Base-by-base conservation (phyloP, 2,888 invertebrate genomes). In the Geotrupes spiniger region DNA sequence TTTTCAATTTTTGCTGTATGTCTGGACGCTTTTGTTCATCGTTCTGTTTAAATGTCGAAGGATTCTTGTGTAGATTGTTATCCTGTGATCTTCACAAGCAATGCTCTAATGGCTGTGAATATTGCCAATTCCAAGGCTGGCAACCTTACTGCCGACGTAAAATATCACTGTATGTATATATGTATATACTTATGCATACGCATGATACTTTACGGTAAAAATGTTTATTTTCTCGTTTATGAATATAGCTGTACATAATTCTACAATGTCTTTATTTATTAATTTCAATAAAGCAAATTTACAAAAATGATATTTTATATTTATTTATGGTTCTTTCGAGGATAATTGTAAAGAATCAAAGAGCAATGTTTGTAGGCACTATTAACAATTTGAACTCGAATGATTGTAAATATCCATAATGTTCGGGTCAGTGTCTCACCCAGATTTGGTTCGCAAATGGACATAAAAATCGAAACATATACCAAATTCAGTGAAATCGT, bases 101-200 rank as follows among this genome's bases (percentile, higher is more conserved):
- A 63, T 63, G 62, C 58, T 63, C 59, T 60, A 51, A 61, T 61
- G 65, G 64, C 64, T 64, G 65, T 65, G 65, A 65, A 60, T 63
- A 55, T 64, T 65, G 62, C 64, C 63, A 64, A 64, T 64, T 61
- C 60, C 60, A 57, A 21, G 57, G 58, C 59, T 53, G 59, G 53
- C 55, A 57, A 55, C 51, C 56, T 51, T 50, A 57, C 58, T 59
- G 54, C 58, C 57, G 40, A 42, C 56, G 61, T 63, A 62, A 62
- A 62, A 56, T 63, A 61, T 59, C 58, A 56, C 49, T 54, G 52
- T 53, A 52, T 56, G 49, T 51, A 39, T 21, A 6, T 21, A 21
- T 21, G 21, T 21, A 21, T 21, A 4, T 44, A 26, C 46, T 49
- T 49, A 52, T 33, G 43, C 58, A 40, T 52, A 43, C 52, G 54